Base-by-base conservation (phyloP, 2,113 vertebrate genomes). In the Megaleporinus macrocephalus region DNA sequence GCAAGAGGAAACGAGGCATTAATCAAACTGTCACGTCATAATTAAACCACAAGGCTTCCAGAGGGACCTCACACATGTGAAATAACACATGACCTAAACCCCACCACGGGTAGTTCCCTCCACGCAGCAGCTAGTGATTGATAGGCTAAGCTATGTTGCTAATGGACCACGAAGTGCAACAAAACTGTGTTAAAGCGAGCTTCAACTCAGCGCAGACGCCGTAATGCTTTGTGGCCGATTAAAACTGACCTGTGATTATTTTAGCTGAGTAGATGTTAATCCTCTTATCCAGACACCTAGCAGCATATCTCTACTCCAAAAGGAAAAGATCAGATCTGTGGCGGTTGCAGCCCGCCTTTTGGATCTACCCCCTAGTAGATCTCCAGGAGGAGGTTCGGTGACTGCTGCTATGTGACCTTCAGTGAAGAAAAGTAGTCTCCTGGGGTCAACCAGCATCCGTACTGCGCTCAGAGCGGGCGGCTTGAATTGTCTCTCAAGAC, bases 11-110 rank as follows among this genome's bases (percentile, higher is more conserved):
- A 84, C 80, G 7, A 59, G 59, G 44, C 82, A 86, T 86, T 82
- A 84, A 86, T 85, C 81, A 87, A 71, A 76, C 73, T 81, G 80
- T 83, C 80, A 72, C 68, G 81, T 87, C 79, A 86, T 82, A 84
- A 84, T 86, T 84, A 79, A 84, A 72, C n/a, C 47, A 33, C 55
- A 78, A 78, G 57, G 20, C 75, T 68, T 69, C 82, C 79, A 81
- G 26, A 66, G 59, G 81, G 73, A 83, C 78, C 71, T 81, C 70
- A 69, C 82, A 75, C 85, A 80, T 59, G 61, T 81, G 81, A 83
- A 86, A 86, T 73, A 86, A 82, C 79, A 81, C 47, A 86, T 75
- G 73, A 83, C 51, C 84, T 77, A 63, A 83, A 76, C 76, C 79
- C 80, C 16, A 47, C 49, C 76, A 47, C 14, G 57, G 71, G 55